Percentiles rank a stretch among this genome's conserved stretches.
Evolutionary conservation across 1,140 invertebrate genomes (phyloP).

Genomic region (Papilio xuthus): DNA sequence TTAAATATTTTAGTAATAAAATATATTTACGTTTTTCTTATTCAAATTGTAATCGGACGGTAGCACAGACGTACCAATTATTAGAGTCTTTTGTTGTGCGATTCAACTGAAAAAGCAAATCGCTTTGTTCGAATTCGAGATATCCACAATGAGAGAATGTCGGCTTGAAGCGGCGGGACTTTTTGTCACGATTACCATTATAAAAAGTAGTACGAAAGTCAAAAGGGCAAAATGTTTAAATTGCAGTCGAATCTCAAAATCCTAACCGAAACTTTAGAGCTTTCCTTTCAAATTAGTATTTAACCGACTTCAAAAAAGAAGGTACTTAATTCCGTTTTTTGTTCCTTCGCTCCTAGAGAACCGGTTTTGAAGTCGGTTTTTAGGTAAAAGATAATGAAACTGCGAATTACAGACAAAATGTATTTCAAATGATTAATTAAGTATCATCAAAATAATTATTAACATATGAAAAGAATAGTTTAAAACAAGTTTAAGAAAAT

Average conservation of each 20-base stretch:
- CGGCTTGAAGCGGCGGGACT: not conserved
- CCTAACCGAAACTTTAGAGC: not conserved
- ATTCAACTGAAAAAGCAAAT: conserved; percentile 9
- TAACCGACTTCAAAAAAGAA: not conserved
- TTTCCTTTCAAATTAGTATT: not conserved
- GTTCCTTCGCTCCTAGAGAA: not conserved
- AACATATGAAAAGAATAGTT: too few species aligned
- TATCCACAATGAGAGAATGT: not conserved
- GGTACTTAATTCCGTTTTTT: not conserved
- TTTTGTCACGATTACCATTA: conserved; percentile 8
- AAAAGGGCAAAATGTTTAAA: not conserved
- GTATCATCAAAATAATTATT: too few species aligned
- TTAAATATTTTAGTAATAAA: not conserved
- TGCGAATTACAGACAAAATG: too few species aligned
- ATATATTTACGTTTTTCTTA: not conserved
- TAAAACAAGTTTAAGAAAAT: too few species aligned
- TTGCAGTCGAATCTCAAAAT: not conserved
- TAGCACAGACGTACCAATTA: not conserved
- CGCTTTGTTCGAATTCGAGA: conserved; percentile 15
- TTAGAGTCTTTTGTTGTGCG: not conserved
- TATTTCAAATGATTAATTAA: too few species aligned
- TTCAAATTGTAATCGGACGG: conserved; percentile 4
- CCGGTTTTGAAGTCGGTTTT: not conserved
- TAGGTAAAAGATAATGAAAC: not conserved
- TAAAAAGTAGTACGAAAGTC: not conserved